Base-by-base conservation (phyloP, 2,113 vertebrate genomes). In the Zosterops pallidus region DNA sequence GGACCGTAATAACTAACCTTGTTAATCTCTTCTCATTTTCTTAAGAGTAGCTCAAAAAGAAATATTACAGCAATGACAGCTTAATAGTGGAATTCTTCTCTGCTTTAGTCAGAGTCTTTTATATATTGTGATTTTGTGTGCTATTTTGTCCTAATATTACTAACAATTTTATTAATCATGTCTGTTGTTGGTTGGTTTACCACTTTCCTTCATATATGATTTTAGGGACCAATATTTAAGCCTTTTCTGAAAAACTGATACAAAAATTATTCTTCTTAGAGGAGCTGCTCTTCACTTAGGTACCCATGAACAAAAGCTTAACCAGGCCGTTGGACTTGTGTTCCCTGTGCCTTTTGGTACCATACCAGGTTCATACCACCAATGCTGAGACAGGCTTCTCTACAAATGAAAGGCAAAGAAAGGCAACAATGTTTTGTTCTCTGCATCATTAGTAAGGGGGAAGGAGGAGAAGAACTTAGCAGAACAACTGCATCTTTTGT, bases 401-500 rank as follows among this genome's bases (percentile, higher is more conserved):
- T 86, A 39, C 85, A 87, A 96, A 84, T 20, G 29, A 75, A 83
- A 69, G 50, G 78, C 62, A 77, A 80, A 91, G 70, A 83, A 82
- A 71, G 76, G 81, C 86, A 5, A 57, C 86, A 50, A 95, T 56
- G 59, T 95, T 96, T 95, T 96, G 75, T 93, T 84, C 75, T 91
- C 78, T 57, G 44, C 62, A 83, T 91, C 74, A 56, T 91, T 93
- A 77, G 53, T 79, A 90, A 90, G 71, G 79, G 77, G n/a, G 69
- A 95, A 94, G 41, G 59, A 94, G 94, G 89, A 91, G 95, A 95
- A 93, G 68, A 79, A 65, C 76, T 60, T 64, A 78, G 78, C 57
- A 92, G 76, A 96, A 97, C 95, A 97, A 97, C 86, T 47, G 46
- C 63, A 76, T 92, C 95, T 94, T 97, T 97, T 97, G 96, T 97